Conservation (phyloP, 2,888 invertebrate species). For the Plemyria rubiginata region DNA sequence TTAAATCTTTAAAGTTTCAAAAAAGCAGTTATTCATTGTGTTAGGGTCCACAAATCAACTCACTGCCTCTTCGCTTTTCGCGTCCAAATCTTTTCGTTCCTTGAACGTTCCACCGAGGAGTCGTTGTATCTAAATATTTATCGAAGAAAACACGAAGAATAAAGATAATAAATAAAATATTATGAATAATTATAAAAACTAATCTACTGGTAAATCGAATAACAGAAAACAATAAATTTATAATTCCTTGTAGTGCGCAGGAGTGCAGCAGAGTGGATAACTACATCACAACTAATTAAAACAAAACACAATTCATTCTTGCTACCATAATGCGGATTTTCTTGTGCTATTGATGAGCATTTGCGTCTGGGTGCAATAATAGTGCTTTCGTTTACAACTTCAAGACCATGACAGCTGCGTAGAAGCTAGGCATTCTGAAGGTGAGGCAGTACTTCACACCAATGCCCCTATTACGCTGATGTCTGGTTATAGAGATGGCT, state of each 20-base stretch:
- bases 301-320: too few relatives aligned
- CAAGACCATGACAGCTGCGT: too few relatives aligned
- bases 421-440: too few relatives aligned
- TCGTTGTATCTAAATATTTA: slow-evolving; percentile 87
- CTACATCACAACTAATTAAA: too few relatives aligned
- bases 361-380: too few relatives aligned
- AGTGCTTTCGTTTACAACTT: too few relatives aligned
- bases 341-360: too few relatives aligned
- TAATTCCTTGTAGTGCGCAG: slow-evolving; percentile 47
- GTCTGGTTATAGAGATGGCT: too few relatives aligned
- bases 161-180: slow-evolving; percentile 34
- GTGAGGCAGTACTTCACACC: too few relatives aligned
- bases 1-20: neutral
- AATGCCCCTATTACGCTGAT: too few relatives aligned
- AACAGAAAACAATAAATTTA: slow-evolving; percentile 28
- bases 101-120: slow-evolving; percentile 89
- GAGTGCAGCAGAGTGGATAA: slow-evolving; percentile 19
- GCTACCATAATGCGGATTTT: too few relatives aligned
- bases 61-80: slow-evolving; percentile 88
- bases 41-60: slow-evolving; percentile 70
- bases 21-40: slow-evolving; percentile 50
- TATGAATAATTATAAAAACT: neutral
- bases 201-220: neutral
- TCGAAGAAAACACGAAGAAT: slow-evolving; percentile 61
- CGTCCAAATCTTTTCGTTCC: slow-evolving; percentile 88